Evolutionary conservation across 2,113 vertebrate genomes (phyloP).

Genomic region (Paradoxurus hermaphroditus): DNA sequence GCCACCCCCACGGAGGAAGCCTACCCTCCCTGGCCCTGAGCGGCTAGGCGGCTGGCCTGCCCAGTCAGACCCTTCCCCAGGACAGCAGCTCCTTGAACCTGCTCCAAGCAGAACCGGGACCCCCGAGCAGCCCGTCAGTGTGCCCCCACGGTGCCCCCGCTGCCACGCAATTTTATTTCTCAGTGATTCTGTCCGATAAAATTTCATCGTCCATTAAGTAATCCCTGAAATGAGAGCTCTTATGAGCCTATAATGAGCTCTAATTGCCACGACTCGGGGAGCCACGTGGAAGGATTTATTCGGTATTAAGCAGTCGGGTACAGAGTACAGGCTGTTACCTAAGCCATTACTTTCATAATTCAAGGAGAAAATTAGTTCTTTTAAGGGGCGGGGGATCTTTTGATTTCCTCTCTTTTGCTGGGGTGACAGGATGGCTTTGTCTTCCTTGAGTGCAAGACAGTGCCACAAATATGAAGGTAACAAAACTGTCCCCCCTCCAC

Average conservation of each 20-base stretch:
- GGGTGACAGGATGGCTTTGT: constrained; percentile 88
- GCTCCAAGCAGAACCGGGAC: background rate
- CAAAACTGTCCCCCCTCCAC: constrained; percentile 81
- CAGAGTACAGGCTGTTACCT: constrained; percentile 99
- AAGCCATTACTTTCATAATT: constrained; percentile 99
- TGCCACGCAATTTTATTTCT: constrained; percentile 92
- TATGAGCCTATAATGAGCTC: constrained; percentile 99
- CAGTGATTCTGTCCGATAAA: constrained; percentile 97
- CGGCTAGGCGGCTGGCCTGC: background rate
- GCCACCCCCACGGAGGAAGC: rapidly evolving
- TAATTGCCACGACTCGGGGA: constrained; percentile 97
- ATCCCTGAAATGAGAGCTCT: constrained; percentile 97
- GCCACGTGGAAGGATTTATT: constrained; percentile 99
- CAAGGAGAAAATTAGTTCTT: constrained; percentile 99
- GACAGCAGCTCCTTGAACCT: background rate
- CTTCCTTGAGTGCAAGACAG: constrained; percentile 84
- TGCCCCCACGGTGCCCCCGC: constrained; percentile 87
- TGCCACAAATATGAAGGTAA: constrained; percentile 86
- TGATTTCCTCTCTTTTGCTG: constrained; percentile 93
- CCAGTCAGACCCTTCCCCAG: background rate
- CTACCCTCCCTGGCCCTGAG: background rate
- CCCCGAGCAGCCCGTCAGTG: constrained; percentile 82
- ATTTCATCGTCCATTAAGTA: constrained; percentile 99
- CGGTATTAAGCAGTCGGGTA: constrained; percentile 97
- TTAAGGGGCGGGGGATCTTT: constrained; percentile 89